A percentile compares a stretch with the other conserved stretches of the same genome.
Conservation (phyloP, 2,113 vertebrate genomes). For the Ornithorhynchus anatinus region DNA sequence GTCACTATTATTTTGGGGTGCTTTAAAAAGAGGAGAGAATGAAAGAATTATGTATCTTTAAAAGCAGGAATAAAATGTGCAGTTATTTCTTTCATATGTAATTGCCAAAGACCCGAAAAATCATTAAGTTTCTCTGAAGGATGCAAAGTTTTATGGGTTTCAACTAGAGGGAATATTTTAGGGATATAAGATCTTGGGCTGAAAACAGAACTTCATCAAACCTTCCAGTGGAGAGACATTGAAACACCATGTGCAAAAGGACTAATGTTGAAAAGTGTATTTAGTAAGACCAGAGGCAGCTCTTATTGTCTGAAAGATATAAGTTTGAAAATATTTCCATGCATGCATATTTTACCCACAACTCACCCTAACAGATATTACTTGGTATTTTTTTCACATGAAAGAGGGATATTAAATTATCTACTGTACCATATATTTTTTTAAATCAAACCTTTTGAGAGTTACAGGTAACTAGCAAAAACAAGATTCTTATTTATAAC, state of each 20-base stretch:
- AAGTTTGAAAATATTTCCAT: constrained; percentile 23
- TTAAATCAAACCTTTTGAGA: constrained; percentile 61
- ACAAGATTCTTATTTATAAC: constrained; percentile 71
- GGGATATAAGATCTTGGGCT: neutral
- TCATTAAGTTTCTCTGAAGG: neutral
- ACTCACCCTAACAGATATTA: constrained; percentile 17
- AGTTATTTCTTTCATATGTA: neutral
- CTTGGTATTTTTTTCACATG: constrained; percentile 28
- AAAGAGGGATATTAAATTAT: constrained; percentile 48
- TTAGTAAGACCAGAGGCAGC: constrained; percentile 13
- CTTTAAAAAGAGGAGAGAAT: neutral
- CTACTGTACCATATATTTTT: constrained; percentile 37
- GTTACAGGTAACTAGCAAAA: constrained; percentile 55
- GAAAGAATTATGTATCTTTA: constrained; percentile 16
- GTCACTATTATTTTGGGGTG: neutral
- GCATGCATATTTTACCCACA: constrained; percentile 42
- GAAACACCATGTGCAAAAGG: neutral
- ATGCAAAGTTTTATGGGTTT: neutral
- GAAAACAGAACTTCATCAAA: constrained; percentile 18
- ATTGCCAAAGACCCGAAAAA: neutral
- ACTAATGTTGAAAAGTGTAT: neutral
- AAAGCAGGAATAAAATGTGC: neutral
- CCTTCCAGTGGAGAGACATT: neutral
- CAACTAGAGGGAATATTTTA: neutral
- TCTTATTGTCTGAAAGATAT: constrained; percentile 8